Evolutionary conservation across 2,797 vertebrate genomes (phyloP).

Genomic region (Lacerta bilineata): DNA sequence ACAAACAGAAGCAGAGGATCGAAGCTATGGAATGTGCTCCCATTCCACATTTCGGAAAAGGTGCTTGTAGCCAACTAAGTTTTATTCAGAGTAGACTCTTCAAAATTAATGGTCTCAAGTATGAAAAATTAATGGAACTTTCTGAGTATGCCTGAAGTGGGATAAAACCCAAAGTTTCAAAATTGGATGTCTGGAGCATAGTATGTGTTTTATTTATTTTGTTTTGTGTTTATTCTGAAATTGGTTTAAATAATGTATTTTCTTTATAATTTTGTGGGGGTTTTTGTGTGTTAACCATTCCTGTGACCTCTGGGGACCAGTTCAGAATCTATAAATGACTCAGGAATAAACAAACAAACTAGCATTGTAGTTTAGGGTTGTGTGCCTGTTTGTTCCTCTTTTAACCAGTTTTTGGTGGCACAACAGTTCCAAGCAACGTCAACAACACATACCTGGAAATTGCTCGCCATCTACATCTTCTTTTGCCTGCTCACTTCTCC

Average conservation of each 20-base stretch:
- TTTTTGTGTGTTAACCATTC: neutral
- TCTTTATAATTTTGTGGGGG: neutral
- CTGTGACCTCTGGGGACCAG: neutral
- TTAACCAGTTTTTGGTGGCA: neutral
- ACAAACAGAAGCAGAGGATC: neutral
- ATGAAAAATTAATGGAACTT: no score
- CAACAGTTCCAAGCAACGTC: rapidly evolving
- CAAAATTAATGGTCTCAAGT: no score
- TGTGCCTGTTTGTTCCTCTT: neutral
- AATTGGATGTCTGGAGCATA: neutral
- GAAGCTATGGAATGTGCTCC: neutral
- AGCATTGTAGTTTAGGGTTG: neutral
- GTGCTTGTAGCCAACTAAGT: no score
- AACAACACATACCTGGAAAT: conserved; percentile 86
- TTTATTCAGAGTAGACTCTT: no score
- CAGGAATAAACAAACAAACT: neutral
- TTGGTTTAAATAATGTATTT: neutral
- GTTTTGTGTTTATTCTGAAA: neutral
- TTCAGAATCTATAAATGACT: neutral
- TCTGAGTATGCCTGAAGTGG: no score
- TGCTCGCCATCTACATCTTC: conserved; percentile 83
- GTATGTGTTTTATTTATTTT: conserved; percentile 6
- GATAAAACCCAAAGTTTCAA: neutral
- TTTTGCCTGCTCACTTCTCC: conserved; percentile 87
- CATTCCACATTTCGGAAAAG: neutral